A percentile compares a stretch with the other conserved stretches of the same genome.
Conservation (phyloP, 1,140 invertebrate species). For the Ceratoteleas bidentatus region DNA sequence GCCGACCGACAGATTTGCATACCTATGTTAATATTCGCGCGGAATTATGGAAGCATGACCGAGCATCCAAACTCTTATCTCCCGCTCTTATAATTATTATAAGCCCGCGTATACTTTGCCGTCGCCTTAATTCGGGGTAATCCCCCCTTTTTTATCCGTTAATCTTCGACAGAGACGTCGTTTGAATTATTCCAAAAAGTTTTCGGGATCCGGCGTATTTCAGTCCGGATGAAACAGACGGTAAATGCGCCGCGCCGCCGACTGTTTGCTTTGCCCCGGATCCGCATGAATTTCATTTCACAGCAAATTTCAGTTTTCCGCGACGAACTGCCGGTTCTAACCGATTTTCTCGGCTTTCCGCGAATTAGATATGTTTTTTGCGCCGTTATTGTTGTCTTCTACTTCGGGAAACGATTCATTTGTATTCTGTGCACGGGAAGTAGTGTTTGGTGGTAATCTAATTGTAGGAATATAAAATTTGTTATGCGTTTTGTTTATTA, state of each 20-base stretch:
- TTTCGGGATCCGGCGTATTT: slow-evolving; percentile 44
- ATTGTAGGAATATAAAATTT: too few relatives aligned
- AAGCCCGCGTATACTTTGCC: slow-evolving; percentile 66
- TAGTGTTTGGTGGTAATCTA: too few relatives aligned
- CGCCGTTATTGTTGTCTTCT: too few relatives aligned
- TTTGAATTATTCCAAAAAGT: slow-evolving; percentile 61
- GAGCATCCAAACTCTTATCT: slow-evolving; percentile 69
- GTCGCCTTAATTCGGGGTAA: slow-evolving; percentile 63
- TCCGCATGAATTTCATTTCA: slow-evolving; percentile 38
- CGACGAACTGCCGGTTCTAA: too few relatives aligned
- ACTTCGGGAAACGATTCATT: too few relatives aligned
- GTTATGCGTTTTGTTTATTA: too few relatives aligned
- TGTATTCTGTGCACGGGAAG: too few relatives aligned
- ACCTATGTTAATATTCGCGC: slow-evolving; percentile 69
- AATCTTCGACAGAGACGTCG: slow-evolving; percentile 63
- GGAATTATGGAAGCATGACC: slow-evolving; percentile 69
- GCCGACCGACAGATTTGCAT: slow-evolving; percentile 68
- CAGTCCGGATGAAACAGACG: slow-evolving; percentile 21
- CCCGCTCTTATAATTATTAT: slow-evolving; percentile 67
- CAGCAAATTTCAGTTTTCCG: neutral
- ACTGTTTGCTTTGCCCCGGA: slow-evolving; percentile 35
- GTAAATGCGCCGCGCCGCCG: slow-evolving; percentile 10
- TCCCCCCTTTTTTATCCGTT: slow-evolving; percentile 55
- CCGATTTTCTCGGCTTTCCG: too few relatives aligned
- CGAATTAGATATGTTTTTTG: too few relatives aligned